Base-by-base conservation (phyloP, 2,113 vertebrate genomes). In the Sinocyclocheilus anshuiensis region DNA sequence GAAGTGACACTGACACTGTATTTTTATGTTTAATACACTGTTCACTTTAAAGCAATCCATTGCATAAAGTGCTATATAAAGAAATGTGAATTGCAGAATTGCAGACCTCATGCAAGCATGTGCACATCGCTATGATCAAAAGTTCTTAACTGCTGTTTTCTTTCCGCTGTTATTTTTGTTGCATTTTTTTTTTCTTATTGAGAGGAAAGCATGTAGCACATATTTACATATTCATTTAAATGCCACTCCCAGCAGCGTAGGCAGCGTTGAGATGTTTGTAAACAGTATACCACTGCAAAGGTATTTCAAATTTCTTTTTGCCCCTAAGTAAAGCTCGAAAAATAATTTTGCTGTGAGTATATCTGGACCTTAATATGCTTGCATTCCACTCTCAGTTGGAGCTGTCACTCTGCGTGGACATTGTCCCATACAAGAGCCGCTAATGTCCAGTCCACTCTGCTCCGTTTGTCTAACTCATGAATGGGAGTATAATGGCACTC, bases 381-480 rank as follows among this genome's bases (percentile, higher is more conserved):
- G 92, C 94, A 96, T 95, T 96, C 94, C 93, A 92, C 86, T 94
- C 93, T 90, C 94, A 95, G 94, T 94, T 90, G 94, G 96, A 96
- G 95, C 92, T 94, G 92, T 93, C 93, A 94, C 89, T 94, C 94
- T 92, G 91, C 92, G 90, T 92, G 94, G 93, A 96, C 94, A 91
- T 92, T 92, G 94, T 94, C 91, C 91, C 94, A 90, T 92, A 88
- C 89, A 90, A 81, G 92, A 88, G 95, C 95, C 92, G 91, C 92
- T 90, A 88, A 88, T 95, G 96, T 96, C 93, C 95, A 93, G 93
- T 91, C 84, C 55, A 87, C 83, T 86, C 88, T 83, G 65, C 63
- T 83, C 91, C 91, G 95, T 94, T 96, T 96, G 93, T 96, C 94
- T 96, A 93, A 94, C 92, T 97, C 96, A 96, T 97, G 95, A 95